phyloP scores from a whole-genome alignment of 2,888 invertebrate genomes.

The Hirtodrosophila histrioides region DNA sequence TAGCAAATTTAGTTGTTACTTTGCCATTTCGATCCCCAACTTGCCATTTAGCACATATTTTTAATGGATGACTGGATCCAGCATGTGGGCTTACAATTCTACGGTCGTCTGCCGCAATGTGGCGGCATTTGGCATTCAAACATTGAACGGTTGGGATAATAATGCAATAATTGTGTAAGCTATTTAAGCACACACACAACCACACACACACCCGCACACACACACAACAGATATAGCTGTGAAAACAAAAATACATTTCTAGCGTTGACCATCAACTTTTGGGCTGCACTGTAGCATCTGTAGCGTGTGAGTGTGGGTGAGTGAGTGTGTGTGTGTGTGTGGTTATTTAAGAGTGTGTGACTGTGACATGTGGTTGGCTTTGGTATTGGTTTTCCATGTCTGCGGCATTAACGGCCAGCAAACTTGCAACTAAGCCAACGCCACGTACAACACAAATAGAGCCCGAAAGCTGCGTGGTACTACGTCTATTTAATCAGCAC shows the following conservation, averaged over 20 bases:
- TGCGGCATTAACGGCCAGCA: conserved; percentile 18
- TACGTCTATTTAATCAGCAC: conserved; percentile 36
- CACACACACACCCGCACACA: conserved; percentile 10
- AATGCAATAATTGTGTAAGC: conserved; percentile 60
- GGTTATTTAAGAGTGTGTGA: conserved; percentile 20
- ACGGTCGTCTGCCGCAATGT: conserved; percentile 25
- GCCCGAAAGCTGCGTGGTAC: conserved; percentile 15
- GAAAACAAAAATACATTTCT: conserved; percentile 10
- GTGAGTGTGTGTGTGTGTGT: conserved; percentile 2
- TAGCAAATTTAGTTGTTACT: not conserved
- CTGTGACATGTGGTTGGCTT: conserved; percentile 55
- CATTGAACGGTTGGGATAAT: conserved; percentile 47
- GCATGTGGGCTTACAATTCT: conserved; percentile 11
- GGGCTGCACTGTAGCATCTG: not conserved
- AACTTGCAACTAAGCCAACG: conserved; percentile 25
- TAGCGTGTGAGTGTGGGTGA: no score
- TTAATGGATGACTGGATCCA: conserved; percentile 6
- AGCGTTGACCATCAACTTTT: conserved; percentile 12
- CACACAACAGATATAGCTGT: conserved; percentile 2
- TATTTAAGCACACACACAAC: conserved; percentile 53
- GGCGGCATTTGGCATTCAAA: conserved; percentile 31
- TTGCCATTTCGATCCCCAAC: conserved; percentile 1
- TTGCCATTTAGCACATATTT: conserved; percentile 1
- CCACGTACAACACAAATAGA: conserved; percentile 35
- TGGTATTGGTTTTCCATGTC: conserved; percentile 63